Percentiles rank a stretch among this genome's conserved stretches.
phyloP scores from a whole-genome alignment of 1,140 invertebrate species.

The Cotesia glomerata region DNA sequence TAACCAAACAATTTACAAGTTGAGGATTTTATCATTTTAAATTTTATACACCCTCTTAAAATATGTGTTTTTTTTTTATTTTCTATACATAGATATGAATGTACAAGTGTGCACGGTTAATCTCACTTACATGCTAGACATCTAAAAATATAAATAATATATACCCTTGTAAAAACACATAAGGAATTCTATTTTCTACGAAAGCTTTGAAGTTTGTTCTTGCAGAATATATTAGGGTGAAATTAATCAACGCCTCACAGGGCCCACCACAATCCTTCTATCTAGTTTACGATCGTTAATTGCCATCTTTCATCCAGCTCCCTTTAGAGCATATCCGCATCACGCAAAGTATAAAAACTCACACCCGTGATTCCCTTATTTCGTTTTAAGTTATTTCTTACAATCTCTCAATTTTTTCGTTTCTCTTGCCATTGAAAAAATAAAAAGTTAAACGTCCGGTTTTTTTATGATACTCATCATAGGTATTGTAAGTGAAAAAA shows the following conservation, averaged over 20 bases:
- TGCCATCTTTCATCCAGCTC: conserved; percentile 3
- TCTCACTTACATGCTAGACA: too few species aligned
- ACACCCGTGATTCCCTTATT: conserved; percentile 8
- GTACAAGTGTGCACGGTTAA: background rate
- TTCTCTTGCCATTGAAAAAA: background rate
- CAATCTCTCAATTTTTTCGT: background rate
- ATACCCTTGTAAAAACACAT: too few species aligned
- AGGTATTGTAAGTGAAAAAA: background rate
- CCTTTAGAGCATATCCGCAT: conserved; percentile 17
- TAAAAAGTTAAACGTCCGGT: conserved; percentile 27
- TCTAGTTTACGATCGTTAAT: conserved; percentile 28
- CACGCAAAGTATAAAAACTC: conserved; percentile 26
- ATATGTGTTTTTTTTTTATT: background rate
- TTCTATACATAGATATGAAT: background rate
- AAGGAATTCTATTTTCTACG: too few species aligned
- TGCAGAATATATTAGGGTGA: background rate
- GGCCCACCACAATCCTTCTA: conserved; percentile 18
- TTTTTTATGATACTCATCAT: conserved; percentile 19
- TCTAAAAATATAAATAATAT: too few species aligned
- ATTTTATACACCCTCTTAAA: background rate
- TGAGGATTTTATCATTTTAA: conserved; percentile 3
- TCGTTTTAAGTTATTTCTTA: conserved; percentile 10
- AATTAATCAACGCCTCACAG: conserved; percentile 15
- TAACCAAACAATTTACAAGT: background rate
- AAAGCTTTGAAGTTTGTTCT: background rate